phyloP scores from a whole-genome alignment of 2,113 vertebrate genomes.

The Nannospalax galili region DNA sequence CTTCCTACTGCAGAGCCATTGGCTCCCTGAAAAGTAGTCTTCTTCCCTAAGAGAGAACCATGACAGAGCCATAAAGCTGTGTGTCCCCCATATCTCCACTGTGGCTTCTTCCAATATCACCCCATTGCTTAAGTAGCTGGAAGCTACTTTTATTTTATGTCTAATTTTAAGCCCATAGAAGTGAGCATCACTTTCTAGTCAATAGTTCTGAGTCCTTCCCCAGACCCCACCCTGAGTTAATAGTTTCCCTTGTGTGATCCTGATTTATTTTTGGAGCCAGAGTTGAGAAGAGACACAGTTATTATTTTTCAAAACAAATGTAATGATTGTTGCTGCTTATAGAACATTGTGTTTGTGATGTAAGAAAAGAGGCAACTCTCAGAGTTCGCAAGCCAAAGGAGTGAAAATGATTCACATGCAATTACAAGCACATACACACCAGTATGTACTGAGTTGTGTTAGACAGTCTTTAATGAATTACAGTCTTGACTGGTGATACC shows the following conservation, averaged over 20 bases:
- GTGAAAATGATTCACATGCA: neutral
- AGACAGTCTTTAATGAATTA: neutral
- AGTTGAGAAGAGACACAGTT: neutral
- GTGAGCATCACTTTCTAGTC: neutral
- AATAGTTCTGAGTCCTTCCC: neutral
- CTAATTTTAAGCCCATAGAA: neutral
- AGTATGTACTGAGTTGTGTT: neutral
- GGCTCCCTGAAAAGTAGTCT: neutral
- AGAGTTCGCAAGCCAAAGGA: neutral
- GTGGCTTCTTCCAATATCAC: neutral
- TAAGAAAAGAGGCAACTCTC: neutral
- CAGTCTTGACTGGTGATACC: neutral
- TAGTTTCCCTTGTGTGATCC: neutral
- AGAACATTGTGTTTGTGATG: neutral
- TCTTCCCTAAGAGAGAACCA: neutral
- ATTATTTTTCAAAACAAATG: conserved; percentile 45
- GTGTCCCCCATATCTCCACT: neutral
- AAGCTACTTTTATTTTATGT: neutral
- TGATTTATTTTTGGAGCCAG: conserved; percentile 25
- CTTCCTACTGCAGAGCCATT: neutral
- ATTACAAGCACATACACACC: neutral
- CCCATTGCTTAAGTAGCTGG: neutral
- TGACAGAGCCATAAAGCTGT: too few relatives aligned
- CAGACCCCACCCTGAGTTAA: neutral
- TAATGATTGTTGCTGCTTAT: neutral